Percentiles rank a stretch among this genome's conserved stretches.
Conservation (phyloP, 2,888 invertebrate species). For the Stenodema calcarata region DNA sequence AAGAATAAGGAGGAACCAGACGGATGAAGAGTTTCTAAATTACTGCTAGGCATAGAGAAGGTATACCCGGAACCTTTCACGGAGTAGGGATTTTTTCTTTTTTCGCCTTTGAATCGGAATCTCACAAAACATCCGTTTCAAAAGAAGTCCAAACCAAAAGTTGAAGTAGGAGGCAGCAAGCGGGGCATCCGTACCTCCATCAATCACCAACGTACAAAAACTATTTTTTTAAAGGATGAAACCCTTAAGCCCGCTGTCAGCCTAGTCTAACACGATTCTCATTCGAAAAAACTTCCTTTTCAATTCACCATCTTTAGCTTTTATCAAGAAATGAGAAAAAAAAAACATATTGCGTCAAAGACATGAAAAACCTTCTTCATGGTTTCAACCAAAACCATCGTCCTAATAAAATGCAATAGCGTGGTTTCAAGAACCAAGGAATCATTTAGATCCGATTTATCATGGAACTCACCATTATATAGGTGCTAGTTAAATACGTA, state of each 20-base stretch:
- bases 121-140: background rate
- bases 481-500: no score
- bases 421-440: no score
- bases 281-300: background rate
- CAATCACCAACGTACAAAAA: constrained; percentile 36
- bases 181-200: constrained; percentile 10
- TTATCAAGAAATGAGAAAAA: background rate
- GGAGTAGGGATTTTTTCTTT: background rate
- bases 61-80: background rate
- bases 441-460: no score
- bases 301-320: constrained; percentile 24
- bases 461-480: no score
- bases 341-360: background rate
- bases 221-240: constrained; percentile 17
- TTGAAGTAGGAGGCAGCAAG: background rate
- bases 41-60: background rate
- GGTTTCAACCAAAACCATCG: no score
- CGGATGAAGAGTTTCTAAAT: background rate
- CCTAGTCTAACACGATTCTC: constrained; percentile 13
- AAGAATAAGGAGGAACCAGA: background rate
- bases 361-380: background rate
- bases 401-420: no score
- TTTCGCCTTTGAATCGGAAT: background rate
- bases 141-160: background rate
- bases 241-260: constrained; percentile 39